These are phyloP conservation scores for Yponomeuta evonymella DNA, from an alignment of 2,888 invertebrate species.

Conservation along the genomic window DNA sequence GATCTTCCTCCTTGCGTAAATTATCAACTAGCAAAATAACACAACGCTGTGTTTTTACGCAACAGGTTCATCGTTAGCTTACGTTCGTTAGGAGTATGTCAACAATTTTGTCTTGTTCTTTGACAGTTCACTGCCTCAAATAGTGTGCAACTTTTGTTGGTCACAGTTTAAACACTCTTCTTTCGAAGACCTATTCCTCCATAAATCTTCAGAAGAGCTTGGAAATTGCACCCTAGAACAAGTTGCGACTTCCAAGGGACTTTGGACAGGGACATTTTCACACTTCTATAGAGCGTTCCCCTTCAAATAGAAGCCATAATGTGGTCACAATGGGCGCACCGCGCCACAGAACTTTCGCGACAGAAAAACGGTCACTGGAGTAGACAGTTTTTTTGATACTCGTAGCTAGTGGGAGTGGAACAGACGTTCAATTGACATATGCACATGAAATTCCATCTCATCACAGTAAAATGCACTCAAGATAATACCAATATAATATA, in stretches of 20 bases:
- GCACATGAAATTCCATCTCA: too few relatives aligned
- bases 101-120: too few relatives aligned
- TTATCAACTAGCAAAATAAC: too few relatives aligned
- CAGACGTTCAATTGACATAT: too few relatives aligned
- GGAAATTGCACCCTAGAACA: neutral
- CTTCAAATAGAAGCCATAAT: constrained; percentile 38
- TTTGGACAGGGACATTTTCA: constrained; percentile 23
- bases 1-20: too few relatives aligned
- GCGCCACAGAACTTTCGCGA: neutral
- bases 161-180: neutral
- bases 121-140: neutral
- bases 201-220: neutral
- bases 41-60: too few relatives aligned
- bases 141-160: neutral
- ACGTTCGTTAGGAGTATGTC: too few relatives aligned
- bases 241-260: neutral
- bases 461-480: too few relatives aligned
- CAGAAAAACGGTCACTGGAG: neutral
- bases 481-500: too few relatives aligned
- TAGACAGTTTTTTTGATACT: too few relatives aligned
- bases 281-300: constrained; percentile 41
- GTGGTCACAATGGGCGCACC: constrained; percentile 44
- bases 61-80: too few relatives aligned
- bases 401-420: too few relatives aligned
- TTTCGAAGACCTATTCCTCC: neutral